Conservation (phyloP, 2,797 vertebrate genomes). For the Pteronotus mesoamericanus region DNA sequence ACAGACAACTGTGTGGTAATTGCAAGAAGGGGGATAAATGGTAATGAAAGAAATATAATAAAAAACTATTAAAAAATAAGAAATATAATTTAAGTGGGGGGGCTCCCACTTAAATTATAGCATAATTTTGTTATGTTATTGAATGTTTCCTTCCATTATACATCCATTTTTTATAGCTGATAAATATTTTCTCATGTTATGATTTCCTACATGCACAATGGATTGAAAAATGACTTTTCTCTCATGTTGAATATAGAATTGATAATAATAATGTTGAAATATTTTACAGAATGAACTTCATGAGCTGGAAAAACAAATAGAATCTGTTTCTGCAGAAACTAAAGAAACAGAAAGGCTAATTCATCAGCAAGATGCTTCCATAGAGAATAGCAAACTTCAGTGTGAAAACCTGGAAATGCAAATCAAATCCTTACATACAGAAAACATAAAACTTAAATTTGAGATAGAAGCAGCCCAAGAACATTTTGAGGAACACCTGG, state of each 20-base stretch:
- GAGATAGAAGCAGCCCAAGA: conserved; percentile 78
- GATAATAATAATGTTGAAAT: conserved; percentile 63
- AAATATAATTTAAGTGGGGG: no score
- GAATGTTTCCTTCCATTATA: background rate
- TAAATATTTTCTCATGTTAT: conserved; percentile 56
- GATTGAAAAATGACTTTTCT: conserved; percentile 35
- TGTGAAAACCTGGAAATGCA: conserved; percentile 78
- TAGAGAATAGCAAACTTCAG: conserved; percentile 69
- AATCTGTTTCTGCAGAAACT: conserved; percentile 74
- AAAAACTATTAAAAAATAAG: background rate
- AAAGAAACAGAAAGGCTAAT: conserved; percentile 79
- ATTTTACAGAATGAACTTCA: conserved; percentile 80
- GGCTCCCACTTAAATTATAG: background rate
- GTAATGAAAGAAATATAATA: background rate
- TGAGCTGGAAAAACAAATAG: conserved; percentile 80
- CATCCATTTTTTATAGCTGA: conserved; percentile 26
- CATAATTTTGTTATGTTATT: conserved; percentile 29
- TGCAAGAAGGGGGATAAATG: background rate
- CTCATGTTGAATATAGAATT: conserved; percentile 55
- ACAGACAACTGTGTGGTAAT: no score
- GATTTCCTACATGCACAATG: background rate
- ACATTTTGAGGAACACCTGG: conserved; percentile 73
- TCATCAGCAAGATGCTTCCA: conserved; percentile 77
- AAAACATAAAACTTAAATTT: conserved; percentile 79
- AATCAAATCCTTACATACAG: conserved; percentile 75